These are phyloP conservation scores for Parapristionchus giblindavisi DNA, from an alignment of 2,888 invertebrate species.

Conservation along the genomic window DNA sequence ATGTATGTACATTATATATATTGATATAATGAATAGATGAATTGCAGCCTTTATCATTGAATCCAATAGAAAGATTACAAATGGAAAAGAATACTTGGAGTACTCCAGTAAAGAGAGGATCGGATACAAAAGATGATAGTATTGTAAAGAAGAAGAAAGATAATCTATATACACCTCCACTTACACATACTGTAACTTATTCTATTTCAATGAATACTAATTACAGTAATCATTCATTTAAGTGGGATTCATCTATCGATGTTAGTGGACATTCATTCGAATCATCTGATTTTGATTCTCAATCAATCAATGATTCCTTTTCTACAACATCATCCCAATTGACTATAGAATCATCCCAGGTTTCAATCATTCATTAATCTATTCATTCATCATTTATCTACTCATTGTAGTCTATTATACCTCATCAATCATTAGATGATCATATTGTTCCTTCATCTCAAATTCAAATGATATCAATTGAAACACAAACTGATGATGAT, in stretches of 20 bases:
- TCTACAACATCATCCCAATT: neutral
- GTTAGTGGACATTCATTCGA: no score
- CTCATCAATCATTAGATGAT: no score
- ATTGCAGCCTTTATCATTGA: neutral
- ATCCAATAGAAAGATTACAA: neutral
- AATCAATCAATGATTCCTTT: slow-evolving; percentile 10
- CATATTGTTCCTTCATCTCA: no score
- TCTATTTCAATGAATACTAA: no score
- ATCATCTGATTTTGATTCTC: neutral
- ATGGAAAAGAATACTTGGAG: slow-evolving; percentile 9
- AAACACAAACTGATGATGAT: neutral
- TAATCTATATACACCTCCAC: no score
- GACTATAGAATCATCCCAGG: neutral
- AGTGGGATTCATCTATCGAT: slow-evolving; percentile 17
- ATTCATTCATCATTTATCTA: neutral
- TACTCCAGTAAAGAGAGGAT: slow-evolving; percentile 4
- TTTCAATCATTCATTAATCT: no score
- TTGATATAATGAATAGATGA: neutral
- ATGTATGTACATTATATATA: neutral
- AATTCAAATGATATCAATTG: no score
- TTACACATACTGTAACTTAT: no score
- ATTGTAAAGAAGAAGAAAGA: slow-evolving; percentile 23
- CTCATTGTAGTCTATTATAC: neutral
- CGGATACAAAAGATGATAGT: neutral
- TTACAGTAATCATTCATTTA: no score